These are phyloP conservation scores for Gallinago undulata DNA, from an alignment of 2,113 vertebrate species.

Conservation along the genomic window DNA sequence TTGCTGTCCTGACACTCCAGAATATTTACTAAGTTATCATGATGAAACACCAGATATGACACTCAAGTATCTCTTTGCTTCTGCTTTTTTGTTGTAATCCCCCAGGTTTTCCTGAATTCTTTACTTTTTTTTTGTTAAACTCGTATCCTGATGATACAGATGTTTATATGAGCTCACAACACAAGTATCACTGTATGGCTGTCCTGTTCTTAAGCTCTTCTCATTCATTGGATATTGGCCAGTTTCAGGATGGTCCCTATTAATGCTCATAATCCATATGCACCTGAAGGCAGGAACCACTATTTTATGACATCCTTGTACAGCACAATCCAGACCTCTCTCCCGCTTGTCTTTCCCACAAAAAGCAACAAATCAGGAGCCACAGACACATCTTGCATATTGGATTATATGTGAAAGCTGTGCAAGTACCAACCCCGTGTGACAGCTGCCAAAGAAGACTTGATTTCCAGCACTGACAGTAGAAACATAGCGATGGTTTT, in stretches of 20 bases:
- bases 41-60: not conserved
- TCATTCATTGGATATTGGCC: not conserved
- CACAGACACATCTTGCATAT: not conserved
- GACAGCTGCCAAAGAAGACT: not conserved
- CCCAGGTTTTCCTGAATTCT: not conserved
- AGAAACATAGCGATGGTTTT: not conserved
- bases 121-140: not conserved
- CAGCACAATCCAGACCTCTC: not conserved
- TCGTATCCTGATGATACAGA: not conserved
- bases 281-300: not conserved
- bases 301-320: not conserved
- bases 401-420: not conserved
- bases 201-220: not conserved
- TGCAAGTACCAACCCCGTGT: not conserved
- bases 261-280: not conserved
- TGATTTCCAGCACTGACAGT: not conserved
- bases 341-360: rapidly evolving
- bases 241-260: not conserved
- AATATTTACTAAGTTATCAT: not conserved
- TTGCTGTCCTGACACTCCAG: not conserved
- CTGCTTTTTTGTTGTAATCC: not conserved
- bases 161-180: not conserved
- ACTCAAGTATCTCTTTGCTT: not conserved
- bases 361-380: not conserved
- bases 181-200: not conserved